phyloP scores from a whole-genome alignment of 2,797 vertebrate species.

The Eidolon dupreanum region DNA sequence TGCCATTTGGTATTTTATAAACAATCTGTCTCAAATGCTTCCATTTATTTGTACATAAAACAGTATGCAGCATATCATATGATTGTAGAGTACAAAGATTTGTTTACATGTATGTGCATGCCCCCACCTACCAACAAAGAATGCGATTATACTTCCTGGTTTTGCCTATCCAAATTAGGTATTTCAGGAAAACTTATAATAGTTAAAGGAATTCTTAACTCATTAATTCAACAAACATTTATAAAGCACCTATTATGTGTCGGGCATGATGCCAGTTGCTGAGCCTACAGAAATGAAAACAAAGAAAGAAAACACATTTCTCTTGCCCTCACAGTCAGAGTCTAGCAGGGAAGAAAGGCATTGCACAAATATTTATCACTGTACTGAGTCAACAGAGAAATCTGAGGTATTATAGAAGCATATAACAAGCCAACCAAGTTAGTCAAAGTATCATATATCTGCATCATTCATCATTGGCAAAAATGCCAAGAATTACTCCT shows the following conservation, averaged over 20 bases:
- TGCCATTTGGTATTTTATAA: conserved; percentile 63
- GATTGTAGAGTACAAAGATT: background rate
- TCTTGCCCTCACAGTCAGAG: background rate
- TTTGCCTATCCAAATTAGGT: background rate
- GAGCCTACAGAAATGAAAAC: background rate
- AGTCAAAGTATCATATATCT: background rate
- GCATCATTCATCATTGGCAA: background rate
- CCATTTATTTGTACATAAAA: background rate
- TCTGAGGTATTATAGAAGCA: background rate
- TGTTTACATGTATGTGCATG: background rate
- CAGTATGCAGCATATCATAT: background rate
- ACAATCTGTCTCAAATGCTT: conserved; percentile 53
- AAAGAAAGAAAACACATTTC: background rate
- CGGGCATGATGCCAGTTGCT: background rate
- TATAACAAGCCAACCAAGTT: background rate
- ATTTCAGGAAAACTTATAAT: background rate
- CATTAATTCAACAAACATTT: conserved; percentile 1
- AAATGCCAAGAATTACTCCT: background rate
- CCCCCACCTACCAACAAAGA: background rate
- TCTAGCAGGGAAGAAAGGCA: background rate
- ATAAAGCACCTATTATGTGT: background rate
- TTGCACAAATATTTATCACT: background rate
- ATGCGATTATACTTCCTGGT: background rate
- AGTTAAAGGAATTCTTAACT: background rate
- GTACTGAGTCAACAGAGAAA: background rate